These are phyloP conservation scores for Rhynchonycteris naso DNA, from an alignment of 2,797 vertebrate genomes.

Conservation along the genomic window DNA sequence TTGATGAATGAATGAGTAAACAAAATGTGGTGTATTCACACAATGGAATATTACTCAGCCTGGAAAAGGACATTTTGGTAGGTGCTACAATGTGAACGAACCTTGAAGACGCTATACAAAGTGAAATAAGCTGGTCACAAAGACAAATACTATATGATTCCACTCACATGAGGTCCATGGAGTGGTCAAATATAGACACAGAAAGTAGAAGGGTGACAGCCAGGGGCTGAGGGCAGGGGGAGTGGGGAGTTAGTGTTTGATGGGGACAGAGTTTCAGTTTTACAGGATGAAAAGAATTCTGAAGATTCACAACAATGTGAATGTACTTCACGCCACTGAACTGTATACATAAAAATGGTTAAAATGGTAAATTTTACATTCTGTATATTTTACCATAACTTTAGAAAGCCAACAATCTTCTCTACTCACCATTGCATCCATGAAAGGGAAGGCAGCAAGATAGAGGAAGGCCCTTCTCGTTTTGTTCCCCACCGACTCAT, in stretches of 20 bases:
- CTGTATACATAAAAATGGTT: neutral
- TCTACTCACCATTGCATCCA: conserved; percentile 97
- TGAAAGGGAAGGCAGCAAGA: conserved; percentile 95
- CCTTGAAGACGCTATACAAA: neutral
- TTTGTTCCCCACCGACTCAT: conserved; percentile 96
- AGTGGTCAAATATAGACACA: neutral
- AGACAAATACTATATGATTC: neutral
- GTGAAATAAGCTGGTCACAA: neutral
- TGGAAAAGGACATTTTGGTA: neutral
- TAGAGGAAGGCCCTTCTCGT: conserved; percentile 97
- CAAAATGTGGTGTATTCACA: neutral
- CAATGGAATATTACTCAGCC: neutral
- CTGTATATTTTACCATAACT: rapidly evolving
- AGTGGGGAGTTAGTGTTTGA: too few species aligned
- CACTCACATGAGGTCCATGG: rapidly evolving
- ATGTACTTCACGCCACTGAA: rapidly evolving
- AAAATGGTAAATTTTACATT: neutral
- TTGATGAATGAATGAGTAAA: rapidly evolving
- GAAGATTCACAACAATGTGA: neutral
- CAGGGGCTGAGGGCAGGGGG: neutral
- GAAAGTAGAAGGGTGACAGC: neutral
- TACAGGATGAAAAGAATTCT: neutral
- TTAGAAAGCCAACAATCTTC: rapidly evolving
- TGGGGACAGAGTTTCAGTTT: neutral
- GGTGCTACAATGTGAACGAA: neutral